Conservation (phyloP, 35 echinoderm and acorn worm species). For the Anneissia japonica region DNA sequence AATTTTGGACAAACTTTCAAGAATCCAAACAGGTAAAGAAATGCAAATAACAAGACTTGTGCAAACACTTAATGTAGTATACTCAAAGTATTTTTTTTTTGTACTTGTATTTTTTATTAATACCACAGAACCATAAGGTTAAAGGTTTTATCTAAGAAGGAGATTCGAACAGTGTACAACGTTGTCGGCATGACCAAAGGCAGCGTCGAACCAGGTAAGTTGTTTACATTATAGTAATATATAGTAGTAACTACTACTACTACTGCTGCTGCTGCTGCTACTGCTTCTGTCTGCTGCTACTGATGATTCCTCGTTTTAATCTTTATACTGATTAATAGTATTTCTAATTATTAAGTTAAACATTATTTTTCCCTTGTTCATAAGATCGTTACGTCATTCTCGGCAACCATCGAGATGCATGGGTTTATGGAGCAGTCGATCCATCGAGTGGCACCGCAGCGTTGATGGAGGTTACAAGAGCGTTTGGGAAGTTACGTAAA, state of each 20-base stretch:
- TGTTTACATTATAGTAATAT: too few species aligned
- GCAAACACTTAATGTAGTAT: neutral
- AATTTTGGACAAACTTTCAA: slow-evolving; percentile 60
- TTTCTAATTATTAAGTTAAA: too few species aligned
- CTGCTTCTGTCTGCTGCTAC: too few species aligned
- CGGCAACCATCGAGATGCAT: slow-evolving; percentile 72
- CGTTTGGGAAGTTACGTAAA: slow-evolving; percentile 33
- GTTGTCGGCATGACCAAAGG: slow-evolving; percentile 41
- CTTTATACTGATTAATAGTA: too few species aligned
- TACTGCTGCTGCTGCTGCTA: too few species aligned
- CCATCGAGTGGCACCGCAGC: slow-evolving; percentile 52
- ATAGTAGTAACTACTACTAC: too few species aligned
- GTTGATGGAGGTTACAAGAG: slow-evolving; percentile 53
- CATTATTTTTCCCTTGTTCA: too few species aligned
- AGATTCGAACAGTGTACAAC: slow-evolving; percentile 25
- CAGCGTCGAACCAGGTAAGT: slow-evolving; percentile 44
- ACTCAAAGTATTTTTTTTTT: neutral
- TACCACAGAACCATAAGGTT: slow-evolving; percentile 25
- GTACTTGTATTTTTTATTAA: too few species aligned
- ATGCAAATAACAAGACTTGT: neutral
- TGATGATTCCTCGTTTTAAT: too few species aligned
- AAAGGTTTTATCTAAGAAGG: slow-evolving; percentile 22
- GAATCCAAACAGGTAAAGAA: slow-evolving; percentile 10
- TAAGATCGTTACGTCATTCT: slow-evolving; percentile 75
- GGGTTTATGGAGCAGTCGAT: slow-evolving; percentile 59